Evolutionary conservation across 2,888 invertebrate species (phyloP), one percentile per base, ranked within the genome.

Genomic region (Drosophila fungiperda): DNA sequence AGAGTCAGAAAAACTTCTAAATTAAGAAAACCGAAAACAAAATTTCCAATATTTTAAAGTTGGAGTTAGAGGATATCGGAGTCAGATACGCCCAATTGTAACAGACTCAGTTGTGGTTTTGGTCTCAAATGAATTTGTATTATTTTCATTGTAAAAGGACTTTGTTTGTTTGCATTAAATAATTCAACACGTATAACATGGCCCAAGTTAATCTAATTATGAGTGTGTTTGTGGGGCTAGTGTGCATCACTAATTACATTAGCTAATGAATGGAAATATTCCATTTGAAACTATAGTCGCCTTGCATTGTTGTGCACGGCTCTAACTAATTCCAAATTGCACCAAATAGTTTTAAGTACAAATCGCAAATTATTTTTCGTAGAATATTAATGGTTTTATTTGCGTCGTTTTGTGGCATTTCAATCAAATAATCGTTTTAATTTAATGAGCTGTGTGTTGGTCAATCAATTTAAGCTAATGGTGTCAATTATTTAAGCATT

Each of bases 251-350:
- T 82, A 84, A 84, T 87, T 85, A 59, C 78, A 80, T 85, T 85
- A 85, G 80, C 82, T 80, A 82, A 85, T 87, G 82, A 87, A 87
- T 85, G 76, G 76, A 82, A 85, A 85, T 73, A 68, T 70, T 57
- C 40, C 35, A 73, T 29, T 50, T n/a, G 45, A 45, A 45, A 45
- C 26, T 20, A 15, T 8, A 8, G 15, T 23, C 8, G 23, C 15
- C 71, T 33, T 61, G 68, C 50, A 69, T 63, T 61, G 45, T 23
- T 23, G 4, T 4, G 8, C 23, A 23, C 23, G 45, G 45, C 58
- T 54, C 65, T 49, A 67, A 74, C 75, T 75, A 76, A 74, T 75
- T 73, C 65, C 61, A 62, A 58, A 42, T 61, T 38, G 20, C 66
- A 57, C 58, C 23, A 45, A 45, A 23, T 23, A 45, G 15, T 70